These are phyloP conservation scores for Anguilla megastoma DNA, from an alignment of 2,797 vertebrate genomes.

Conservation along the genomic window DNA sequence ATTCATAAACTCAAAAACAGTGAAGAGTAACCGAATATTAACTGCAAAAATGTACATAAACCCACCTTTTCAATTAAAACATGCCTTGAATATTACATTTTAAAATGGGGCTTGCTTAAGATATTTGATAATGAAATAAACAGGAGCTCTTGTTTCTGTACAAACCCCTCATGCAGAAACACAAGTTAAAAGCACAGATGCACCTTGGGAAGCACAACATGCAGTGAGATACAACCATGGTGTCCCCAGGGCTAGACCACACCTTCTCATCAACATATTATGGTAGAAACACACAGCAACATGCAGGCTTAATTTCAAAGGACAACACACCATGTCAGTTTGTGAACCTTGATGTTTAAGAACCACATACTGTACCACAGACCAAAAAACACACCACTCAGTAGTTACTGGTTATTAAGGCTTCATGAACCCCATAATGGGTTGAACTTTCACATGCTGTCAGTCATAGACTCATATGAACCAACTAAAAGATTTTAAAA, in stretches of 20 bases:
- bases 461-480: not conserved
- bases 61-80: not conserved
- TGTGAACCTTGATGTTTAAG: constrained; percentile 17
- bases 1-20: not conserved
- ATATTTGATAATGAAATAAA: not conserved
- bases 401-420: not conserved
- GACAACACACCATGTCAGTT: constrained; percentile 23
- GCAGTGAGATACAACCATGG: constrained; percentile 30
- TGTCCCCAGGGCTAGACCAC: not conserved
- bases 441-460: not conserved
- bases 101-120: not conserved
- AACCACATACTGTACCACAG: constrained; percentile 12
- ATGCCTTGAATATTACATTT: not conserved
- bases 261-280: constrained; percentile 17
- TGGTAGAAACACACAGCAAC: constrained; percentile 26
- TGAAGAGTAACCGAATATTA: not conserved
- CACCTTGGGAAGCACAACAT: constrained; percentile 37
- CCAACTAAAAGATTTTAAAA: not conserved
- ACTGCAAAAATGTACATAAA: not conserved
- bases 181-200: constrained; percentile 35
- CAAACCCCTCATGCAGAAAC: constrained; percentile 38
- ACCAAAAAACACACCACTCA: constrained; percentile 19
- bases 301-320: constrained; percentile 35
- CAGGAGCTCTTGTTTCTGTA: not conserved
- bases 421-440: not conserved